phyloP scores from a whole-genome alignment of 2,888 invertebrate genomes.

The Zootermopsis nevadensis region DNA sequence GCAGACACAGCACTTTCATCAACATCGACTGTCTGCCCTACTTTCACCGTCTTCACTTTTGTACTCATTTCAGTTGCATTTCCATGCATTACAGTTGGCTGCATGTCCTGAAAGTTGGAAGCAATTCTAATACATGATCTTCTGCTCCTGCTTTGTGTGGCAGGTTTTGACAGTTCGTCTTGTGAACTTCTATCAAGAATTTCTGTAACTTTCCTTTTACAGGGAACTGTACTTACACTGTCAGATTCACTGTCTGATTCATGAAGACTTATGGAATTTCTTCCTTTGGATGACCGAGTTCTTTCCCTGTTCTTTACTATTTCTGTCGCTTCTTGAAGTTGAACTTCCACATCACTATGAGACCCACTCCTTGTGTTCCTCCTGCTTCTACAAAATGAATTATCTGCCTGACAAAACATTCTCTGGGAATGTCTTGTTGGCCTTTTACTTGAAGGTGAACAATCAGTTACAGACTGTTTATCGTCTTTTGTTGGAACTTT shows the following conservation, averaged over 20 bases:
- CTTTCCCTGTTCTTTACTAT: neutral
- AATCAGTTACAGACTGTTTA: constrained; percentile 1
- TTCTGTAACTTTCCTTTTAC: constrained; percentile 25
- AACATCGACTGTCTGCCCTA: neutral
- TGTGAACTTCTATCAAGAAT: neutral
- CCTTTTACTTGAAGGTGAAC: neutral
- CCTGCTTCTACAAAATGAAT: neutral
- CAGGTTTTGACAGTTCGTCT: neutral
- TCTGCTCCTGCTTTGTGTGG: neutral
- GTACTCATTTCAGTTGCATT: neutral
- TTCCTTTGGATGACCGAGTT: neutral
- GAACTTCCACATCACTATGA: neutral
- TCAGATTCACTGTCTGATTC: neutral
- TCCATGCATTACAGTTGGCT: neutral
- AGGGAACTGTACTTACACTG: neutral
- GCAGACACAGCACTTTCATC: neutral
- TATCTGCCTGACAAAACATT: neutral
- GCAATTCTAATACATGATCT: neutral
- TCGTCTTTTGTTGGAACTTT: neutral
- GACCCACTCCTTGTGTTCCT: neutral
- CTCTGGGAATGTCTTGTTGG: constrained; percentile 24
- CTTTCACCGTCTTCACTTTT: neutral
- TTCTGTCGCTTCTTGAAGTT: neutral
- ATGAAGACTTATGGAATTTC: neutral
- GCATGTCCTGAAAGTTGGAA: neutral